Percentiles rank a stretch among this genome's conserved stretches.
Evolutionary conservation across 2,888 invertebrate species (phyloP).

Genomic region (Acanthococcus lagerstroemiae): DNA sequence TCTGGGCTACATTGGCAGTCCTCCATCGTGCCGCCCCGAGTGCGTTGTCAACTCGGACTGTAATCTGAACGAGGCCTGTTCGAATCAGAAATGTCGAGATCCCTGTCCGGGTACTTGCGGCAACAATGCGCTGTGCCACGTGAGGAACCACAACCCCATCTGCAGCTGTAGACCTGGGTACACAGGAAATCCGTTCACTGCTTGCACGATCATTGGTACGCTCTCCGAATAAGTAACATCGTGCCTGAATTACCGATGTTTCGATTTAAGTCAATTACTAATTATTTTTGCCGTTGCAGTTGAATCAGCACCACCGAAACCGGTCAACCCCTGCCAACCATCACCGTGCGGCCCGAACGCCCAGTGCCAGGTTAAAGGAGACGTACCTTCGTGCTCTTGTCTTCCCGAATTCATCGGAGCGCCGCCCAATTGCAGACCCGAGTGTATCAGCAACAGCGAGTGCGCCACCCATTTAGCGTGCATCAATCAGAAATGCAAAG

Average conservation of each 20-base stretch:
- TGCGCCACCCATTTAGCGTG: conserved; percentile 52
- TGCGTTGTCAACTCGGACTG: conserved; percentile 46
- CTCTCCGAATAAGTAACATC: neutral
- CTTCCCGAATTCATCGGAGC: conserved; percentile 61
- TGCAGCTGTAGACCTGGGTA: conserved; percentile 49
- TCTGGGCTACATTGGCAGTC: conserved; percentile 51
- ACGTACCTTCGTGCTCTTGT: conserved; percentile 70
- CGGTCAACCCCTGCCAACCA: conserved; percentile 39
- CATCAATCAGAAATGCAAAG: conserved; percentile 43
- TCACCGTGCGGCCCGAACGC: conserved; percentile 46
- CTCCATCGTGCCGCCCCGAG: conserved; percentile 47
- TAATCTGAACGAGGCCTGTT: conserved; percentile 42
- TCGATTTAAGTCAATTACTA: neutral
- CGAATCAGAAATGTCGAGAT: conserved; percentile 44
- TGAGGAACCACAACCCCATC: conserved; percentile 42
- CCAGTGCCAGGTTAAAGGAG: conserved; percentile 46
- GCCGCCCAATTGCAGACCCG: conserved; percentile 52
- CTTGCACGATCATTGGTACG: conserved; percentile 44
- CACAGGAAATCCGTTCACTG: conserved; percentile 44
- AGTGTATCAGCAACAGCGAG: conserved; percentile 45
- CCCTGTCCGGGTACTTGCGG: conserved; percentile 46
- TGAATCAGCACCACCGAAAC: conserved; percentile 29
- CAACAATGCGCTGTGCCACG: conserved; percentile 42
- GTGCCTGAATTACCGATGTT: neutral
- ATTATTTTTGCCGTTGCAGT: neutral